Percentiles rank a stretch among this genome's conserved stretches.
These are phyloP conservation scores for Dryobates pubescens DNA, from an alignment of 2,797 vertebrate genomes.

Conservation along the genomic window DNA sequence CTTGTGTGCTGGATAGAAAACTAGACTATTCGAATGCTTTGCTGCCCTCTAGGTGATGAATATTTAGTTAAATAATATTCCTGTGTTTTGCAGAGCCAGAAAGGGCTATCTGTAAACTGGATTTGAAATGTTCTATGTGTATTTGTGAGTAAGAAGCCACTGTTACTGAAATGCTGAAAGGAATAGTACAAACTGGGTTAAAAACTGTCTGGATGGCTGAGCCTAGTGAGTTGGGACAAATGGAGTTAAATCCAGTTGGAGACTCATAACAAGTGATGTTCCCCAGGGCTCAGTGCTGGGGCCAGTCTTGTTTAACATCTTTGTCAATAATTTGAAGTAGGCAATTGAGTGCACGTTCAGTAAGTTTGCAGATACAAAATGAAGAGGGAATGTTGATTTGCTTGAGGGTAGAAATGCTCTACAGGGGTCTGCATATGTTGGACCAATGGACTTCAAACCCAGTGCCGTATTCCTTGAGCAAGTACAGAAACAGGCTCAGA, in stretches of 20 bases:
- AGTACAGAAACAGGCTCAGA: fast-evolving
- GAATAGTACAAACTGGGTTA: not conserved
- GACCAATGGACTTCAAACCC: not conserved
- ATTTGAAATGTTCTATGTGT: not conserved
- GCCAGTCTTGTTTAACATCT: too few species aligned
- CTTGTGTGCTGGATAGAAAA: not conserved
- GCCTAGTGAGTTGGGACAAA: not conserved
- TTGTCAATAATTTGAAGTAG: too few species aligned
- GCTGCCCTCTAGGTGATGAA: not conserved
- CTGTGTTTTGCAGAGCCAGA: not conserved
- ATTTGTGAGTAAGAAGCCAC: not conserved
- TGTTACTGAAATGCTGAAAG: not conserved
- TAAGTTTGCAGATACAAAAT: too few species aligned
- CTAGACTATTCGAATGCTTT: not conserved
- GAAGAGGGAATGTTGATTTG: too few species aligned
- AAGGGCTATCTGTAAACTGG: not conserved
- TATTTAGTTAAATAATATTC: not conserved
- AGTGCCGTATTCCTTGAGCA: fast-evolving
- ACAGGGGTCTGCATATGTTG: too few species aligned
- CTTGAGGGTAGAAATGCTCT: too few species aligned
- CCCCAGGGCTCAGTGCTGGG: too few species aligned
- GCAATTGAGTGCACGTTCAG: too few species aligned
- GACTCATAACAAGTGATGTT: too few species aligned
- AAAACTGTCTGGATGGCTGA: not conserved
- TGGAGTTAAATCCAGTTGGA: too few species aligned